phyloP scores from a whole-genome alignment of 2,888 invertebrate genomes.

The Brenthis daphne region DNA sequence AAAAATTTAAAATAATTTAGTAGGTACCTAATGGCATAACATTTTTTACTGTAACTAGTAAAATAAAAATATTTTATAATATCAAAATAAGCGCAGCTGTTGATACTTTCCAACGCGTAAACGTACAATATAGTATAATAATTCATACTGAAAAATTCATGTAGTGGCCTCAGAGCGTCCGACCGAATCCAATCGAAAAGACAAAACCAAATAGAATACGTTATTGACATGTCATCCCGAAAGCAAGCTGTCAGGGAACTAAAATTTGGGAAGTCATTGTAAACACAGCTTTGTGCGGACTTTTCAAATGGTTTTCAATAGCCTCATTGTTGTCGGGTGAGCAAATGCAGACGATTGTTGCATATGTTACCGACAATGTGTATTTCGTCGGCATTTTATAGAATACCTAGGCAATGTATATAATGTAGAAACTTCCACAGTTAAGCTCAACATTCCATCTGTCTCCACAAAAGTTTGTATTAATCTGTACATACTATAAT shows the following conservation, averaged over 20 bases:
- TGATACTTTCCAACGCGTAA: too few species aligned
- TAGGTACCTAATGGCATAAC: too few species aligned
- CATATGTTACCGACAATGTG: too few species aligned
- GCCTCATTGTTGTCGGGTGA: conserved; percentile 17
- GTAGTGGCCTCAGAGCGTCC: not conserved
- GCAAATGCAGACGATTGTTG: conserved; percentile 20
- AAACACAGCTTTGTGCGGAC: conserved; percentile 20
- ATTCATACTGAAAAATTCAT: not conserved
- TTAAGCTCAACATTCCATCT: too few species aligned
- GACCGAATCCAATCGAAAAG: not conserved
- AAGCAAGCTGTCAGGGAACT: conserved; percentile 17
- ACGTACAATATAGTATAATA: not conserved
- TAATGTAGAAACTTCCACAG: too few species aligned
- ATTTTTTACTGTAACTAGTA: too few species aligned
- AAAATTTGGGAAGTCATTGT: conserved; percentile 3
- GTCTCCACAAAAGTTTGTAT: too few species aligned
- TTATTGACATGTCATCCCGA: conserved; percentile 19
- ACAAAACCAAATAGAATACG: not conserved
- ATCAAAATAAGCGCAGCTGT: not conserved
- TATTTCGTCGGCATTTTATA: too few species aligned
- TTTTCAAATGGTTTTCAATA: conserved; percentile 27
- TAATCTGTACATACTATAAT: too few species aligned
- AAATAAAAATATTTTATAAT: not conserved
- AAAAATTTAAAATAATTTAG: too few species aligned
- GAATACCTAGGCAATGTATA: too few species aligned